Base-by-base conservation (phyloP, 2,888 invertebrate genomes). In the Ganaspis brasiliensis region DNA sequence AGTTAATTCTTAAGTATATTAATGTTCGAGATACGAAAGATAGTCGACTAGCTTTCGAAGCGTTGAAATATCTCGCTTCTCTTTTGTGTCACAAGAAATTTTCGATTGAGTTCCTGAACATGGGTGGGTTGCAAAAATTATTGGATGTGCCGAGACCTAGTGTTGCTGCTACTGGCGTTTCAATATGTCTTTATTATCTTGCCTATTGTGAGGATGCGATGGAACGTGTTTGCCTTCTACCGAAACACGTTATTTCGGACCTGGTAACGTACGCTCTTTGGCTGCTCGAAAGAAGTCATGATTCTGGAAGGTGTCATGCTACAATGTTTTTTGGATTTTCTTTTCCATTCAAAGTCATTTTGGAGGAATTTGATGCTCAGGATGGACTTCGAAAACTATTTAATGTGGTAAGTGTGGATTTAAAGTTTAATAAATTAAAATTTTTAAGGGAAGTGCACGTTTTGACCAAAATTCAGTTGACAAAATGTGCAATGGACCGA, bases 141-240 rank as follows among this genome's bases (percentile, higher is more conserved):
- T 92, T 99, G 14, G 96, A 97, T 89, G 97, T 99, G 1, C 97
- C 98, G 0, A 93, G 98, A 37, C 98, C 98, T 0, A 98, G 98
- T 40, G 96, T 99, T 71, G 98, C 99, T 0, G 98, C 99, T 0
- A 98, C 98, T 0, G 99, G 98, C 14, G 98, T 99, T 1, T 97
- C 98, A 0, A 97, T 99, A 80, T 98, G 98, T 85, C 93, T 99
- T 45, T 99, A 99, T 92, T 99, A 99, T 92, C 93, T 99, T 75
- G 98, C 98, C 0, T 99, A 98, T 92, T 98, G 97, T 89, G 98
- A 98, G 90, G 99, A 99, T 91, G 98, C 98, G 0, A 98, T 99
- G 97, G 99, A 99, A 91, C 93, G 97, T 73, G 97, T 98, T 24
- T 99, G 98, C 87, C 92, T 96, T 24, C 93, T 98, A 90, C 96